phyloP scores from a whole-genome alignment of 2,113 vertebrate species.

The Zosterops lateralis region DNA sequence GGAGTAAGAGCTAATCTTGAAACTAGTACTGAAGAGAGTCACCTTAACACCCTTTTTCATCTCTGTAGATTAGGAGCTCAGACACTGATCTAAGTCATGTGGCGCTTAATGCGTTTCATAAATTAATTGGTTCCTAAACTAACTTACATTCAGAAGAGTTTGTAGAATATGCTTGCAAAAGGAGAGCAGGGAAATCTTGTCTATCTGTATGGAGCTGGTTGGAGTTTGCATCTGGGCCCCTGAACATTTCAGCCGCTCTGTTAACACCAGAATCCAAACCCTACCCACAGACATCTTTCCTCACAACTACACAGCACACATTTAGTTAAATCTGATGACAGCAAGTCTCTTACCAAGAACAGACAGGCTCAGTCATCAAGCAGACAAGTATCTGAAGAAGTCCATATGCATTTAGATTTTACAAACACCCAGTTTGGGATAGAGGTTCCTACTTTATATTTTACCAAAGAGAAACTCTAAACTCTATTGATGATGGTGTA shows the following conservation, averaged over 20 bases:
- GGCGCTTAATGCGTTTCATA: background rate
- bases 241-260: background rate
- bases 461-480: background rate
- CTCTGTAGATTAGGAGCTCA: background rate
- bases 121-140: background rate
- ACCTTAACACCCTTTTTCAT: background rate
- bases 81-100: background rate
- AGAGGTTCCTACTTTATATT: background rate
- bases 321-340: background rate
- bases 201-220: background rate
- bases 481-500: no score
- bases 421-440: background rate
- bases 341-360: background rate
- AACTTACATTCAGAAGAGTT: background rate
- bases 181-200: background rate
- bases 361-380: background rate
- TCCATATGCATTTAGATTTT: background rate
- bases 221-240: background rate
- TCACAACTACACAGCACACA: background rate
- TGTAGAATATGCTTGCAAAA: background rate
- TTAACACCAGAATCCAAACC: background rate
- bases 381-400: background rate
- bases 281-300: background rate
- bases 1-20: constrained; percentile 1
- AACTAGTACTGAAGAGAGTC: background rate